Conservation (phyloP, 1,140 invertebrate species). For the Trinorchestia longiramus region DNA sequence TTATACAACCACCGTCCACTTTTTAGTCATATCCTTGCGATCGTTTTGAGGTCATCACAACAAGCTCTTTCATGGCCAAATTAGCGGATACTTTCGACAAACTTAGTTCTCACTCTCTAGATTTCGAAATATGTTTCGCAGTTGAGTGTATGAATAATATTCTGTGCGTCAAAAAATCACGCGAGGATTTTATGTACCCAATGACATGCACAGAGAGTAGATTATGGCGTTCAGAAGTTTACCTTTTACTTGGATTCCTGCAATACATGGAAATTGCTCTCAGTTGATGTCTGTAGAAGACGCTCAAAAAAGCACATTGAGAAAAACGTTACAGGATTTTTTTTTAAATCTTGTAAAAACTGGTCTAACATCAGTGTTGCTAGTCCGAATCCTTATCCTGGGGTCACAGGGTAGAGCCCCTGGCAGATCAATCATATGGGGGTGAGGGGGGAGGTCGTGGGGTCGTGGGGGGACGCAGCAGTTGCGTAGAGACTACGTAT, state of each 20-base stretch:
- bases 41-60: not conserved
- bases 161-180: not conserved
- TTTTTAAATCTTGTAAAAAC: too few species aligned
- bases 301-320: too few species aligned
- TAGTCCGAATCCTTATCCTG: not conserved
- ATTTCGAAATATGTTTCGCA: too few species aligned
- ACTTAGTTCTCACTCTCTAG: too few species aligned
- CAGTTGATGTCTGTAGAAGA: too few species aligned
- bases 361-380: too few species aligned
- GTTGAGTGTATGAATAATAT: too few species aligned
- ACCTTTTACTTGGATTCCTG: not conserved
- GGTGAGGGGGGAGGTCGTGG: not conserved
- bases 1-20: not conserved
- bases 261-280: not conserved
- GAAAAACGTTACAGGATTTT: too few species aligned
- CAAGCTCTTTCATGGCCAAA: not conserved
- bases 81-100: not conserved
- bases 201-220: not conserved
- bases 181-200: not conserved
- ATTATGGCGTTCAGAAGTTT: not conserved
- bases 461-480: not conserved
- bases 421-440: not conserved
- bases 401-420: not conserved
- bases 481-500: not conserved
- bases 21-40: not conserved